Evolutionary conservation across 2,888 invertebrate genomes (phyloP).

Genomic region (Acheta domesticus): DNA sequence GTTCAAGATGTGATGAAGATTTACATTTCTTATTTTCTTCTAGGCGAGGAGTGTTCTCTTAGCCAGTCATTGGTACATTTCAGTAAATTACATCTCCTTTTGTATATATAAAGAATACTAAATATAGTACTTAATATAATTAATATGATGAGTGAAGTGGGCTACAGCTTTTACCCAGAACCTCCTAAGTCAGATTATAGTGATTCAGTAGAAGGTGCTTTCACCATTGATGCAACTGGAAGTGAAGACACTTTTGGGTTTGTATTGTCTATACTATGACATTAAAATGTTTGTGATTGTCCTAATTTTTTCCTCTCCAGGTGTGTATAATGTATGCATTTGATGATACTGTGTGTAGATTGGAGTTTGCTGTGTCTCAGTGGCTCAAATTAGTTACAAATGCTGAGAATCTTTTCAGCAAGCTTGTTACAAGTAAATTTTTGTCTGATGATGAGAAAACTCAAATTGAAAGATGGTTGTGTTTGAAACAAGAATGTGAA

Average conservation of each 20-base stretch:
- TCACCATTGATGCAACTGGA: background rate
- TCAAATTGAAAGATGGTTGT: conserved; percentile 78
- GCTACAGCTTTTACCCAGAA: background rate
- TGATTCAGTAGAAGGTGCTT: conserved; percentile 2
- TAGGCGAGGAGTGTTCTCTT: too few relatives aligned
- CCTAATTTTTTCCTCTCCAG: background rate
- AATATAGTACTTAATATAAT: background rate
- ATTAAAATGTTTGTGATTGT: too few relatives aligned
- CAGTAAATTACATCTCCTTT: too few relatives aligned
- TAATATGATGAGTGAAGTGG: background rate
- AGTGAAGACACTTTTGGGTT: conserved; percentile 2
- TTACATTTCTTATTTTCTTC: too few relatives aligned
- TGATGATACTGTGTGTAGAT: conserved; percentile 37
- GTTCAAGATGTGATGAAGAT: too few relatives aligned
- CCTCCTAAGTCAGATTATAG: conserved; percentile 10
- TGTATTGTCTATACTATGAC: too few relatives aligned
- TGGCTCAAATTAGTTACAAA: conserved; percentile 78
- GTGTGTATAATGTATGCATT: background rate
- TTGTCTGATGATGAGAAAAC: conserved; percentile 69
- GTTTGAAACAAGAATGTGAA: conserved; percentile 81
- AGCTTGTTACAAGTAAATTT: conserved; percentile 66
- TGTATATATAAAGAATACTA: too few relatives aligned
- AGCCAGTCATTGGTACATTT: too few relatives aligned
- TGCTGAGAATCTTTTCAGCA: conserved; percentile 79
- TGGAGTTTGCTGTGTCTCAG: conserved; percentile 79